Conservation (phyloP, 2,113 vertebrate genomes). For the Pristiophorus japonicus region DNA sequence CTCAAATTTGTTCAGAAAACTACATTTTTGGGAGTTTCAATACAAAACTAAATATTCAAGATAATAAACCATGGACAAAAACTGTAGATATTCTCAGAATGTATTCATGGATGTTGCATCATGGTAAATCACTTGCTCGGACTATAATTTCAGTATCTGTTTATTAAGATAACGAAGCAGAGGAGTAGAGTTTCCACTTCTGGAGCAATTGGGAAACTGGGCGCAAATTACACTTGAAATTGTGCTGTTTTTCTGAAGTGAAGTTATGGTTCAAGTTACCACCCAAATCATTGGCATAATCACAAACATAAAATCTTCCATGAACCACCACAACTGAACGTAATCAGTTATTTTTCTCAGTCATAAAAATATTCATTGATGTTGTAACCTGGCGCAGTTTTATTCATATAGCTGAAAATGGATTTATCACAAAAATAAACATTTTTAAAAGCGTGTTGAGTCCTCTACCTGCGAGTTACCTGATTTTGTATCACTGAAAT, state of each 20-base stretch:
- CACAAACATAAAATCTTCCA: background rate
- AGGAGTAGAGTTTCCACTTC: background rate
- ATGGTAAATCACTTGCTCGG: background rate
- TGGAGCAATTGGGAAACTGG: background rate
- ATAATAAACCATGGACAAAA: background rate
- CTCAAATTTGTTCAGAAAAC: background rate
- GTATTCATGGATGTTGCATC: background rate
- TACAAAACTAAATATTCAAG: background rate
- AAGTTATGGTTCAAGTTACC: background rate
- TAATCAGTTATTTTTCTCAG: background rate
- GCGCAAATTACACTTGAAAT: background rate
- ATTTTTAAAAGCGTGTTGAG: background rate
- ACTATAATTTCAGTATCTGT: background rate
- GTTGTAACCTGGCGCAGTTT: background rate
- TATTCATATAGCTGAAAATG: background rate
- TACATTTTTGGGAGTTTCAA: background rate
- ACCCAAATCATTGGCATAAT: background rate
- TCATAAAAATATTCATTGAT: background rate
- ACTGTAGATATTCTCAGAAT: background rate
- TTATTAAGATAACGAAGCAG: background rate
- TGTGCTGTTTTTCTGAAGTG: background rate
- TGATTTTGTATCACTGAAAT: background rate
- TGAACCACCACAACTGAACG: background rate
- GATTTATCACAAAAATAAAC: background rate
- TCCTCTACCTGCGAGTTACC: background rate